Percentiles rank a stretch among this genome's conserved stretches.
phyloP scores from a whole-genome alignment of 2,113 vertebrate species.

The Otus sunia region DNA sequence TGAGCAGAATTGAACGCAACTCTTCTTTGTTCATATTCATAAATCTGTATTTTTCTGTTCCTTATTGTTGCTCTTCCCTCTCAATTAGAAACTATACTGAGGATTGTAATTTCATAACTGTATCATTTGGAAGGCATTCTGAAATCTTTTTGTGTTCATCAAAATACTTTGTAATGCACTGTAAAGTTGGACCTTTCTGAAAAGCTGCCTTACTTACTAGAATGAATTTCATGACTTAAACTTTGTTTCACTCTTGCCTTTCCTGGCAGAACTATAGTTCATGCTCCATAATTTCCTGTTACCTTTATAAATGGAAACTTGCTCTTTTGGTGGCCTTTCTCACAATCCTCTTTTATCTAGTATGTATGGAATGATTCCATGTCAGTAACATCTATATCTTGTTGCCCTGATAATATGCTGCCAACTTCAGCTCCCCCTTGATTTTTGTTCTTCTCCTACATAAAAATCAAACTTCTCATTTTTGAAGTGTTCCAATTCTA shows the following conservation, averaged over 20 bases:
- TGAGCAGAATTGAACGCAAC: neutral
- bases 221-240: neutral
- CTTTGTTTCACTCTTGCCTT: neutral
- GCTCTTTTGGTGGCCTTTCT: neutral
- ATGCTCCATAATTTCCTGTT: neutral
- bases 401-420: slow-evolving; percentile 19
- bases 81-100: neutral
- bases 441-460: slow-evolving; percentile 34
- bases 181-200: neutral
- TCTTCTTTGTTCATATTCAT: neutral
- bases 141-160: neutral
- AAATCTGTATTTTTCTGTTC: neutral
- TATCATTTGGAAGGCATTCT: neutral
- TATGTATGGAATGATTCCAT: neutral
- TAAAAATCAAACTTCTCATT: slow-evolving; percentile 10
- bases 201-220: neutral
- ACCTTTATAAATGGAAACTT: neutral
- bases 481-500: neutral
- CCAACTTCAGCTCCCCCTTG: slow-evolving; percentile 10
- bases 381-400: neutral
- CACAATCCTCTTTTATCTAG: neutral
- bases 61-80: neutral
- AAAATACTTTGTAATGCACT: neutral
- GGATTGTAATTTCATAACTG: neutral
- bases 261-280: neutral